Evolutionary conservation across 2,797 vertebrate species (phyloP).

Genomic region (Amblyopsis hoosieri): DNA sequence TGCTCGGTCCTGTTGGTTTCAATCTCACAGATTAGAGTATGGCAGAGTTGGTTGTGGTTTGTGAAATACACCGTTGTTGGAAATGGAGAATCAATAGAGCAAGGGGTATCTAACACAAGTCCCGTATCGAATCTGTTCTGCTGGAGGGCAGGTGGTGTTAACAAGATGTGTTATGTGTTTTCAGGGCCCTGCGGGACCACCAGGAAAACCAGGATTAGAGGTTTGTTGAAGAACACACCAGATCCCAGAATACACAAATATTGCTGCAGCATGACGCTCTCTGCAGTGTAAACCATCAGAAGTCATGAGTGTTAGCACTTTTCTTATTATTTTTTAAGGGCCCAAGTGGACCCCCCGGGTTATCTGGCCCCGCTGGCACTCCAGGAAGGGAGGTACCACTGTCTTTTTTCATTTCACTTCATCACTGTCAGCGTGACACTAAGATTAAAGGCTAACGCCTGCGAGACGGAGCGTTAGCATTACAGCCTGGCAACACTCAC

Average conservation of each 20-base stretch:
- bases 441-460: not conserved
- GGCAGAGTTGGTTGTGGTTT: constrained; percentile 59
- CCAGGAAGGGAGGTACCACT: constrained; percentile 73
- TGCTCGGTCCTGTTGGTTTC: constrained; percentile 24
- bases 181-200: constrained; percentile 86
- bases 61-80: constrained; percentile 54
- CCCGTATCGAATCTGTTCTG: constrained; percentile 65
- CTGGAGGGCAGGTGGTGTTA: constrained; percentile 67
- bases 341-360: constrained; percentile 84
- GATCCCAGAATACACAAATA: no score
- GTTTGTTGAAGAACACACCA: constrained; percentile 67
- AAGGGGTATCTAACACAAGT: constrained; percentile 68
- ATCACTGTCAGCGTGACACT: not conserved
- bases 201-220: constrained; percentile 88
- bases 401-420: constrained; percentile 19
- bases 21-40: constrained; percentile 52
- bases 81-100: constrained; percentile 72
- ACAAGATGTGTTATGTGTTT: constrained; percentile 73
- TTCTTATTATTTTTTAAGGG: constrained; percentile 74
- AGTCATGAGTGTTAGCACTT: constrained; percentile 22
- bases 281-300: not conserved
- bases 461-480: not conserved
- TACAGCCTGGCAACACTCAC: not conserved
- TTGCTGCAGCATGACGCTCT: no score
- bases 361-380: constrained; percentile 83